Evolutionary conservation across 1,140 invertebrate genomes (phyloP), one percentile per base, ranked within the genome.

Genomic region (Ganaspis sp.): DNA sequence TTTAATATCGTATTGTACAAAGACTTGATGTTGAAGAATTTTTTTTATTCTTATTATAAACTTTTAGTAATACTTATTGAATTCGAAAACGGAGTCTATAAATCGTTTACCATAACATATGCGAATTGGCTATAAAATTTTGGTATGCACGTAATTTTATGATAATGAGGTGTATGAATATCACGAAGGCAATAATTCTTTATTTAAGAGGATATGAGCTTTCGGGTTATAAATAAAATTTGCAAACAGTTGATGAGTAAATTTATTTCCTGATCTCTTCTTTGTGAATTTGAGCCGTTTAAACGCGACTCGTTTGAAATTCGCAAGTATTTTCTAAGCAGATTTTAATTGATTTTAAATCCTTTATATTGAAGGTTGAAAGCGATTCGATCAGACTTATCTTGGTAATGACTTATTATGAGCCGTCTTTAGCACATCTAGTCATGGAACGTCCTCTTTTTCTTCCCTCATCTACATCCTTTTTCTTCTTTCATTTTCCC

Each of bases 301-400:
- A n/a, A n/a, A n/a, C n/a, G n/a, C n/a, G n/a, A n/a, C n/a, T n/a
- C n/a, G n/a, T n/a, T n/a, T n/a, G 72, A 53, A 54, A 54, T 58
- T 26, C 15, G 9, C 34, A 34, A 34, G 29, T 34, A 34, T 34
- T 34, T 34, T 34, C 29, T 34, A 34, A 26, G 58, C 40, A 69
- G 42, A 23, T 19, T 70, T 70, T 53, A 75, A 70, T 70, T 75
- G 70, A 45, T 45, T 21, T 26, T 64, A 26, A n/a, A 74, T 4
- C 34, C 38, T 15, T 23, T 53, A 34, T 70, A 17, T 3, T 15
- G 3, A 38, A 38, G 12, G 19, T 58, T 58, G 19, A 58, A 58
- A 23, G 9, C 21, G 29, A 17, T 70, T 58, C 34, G 8, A 40
- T 73, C 53, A 40, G 26, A 9, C n/a, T 73, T 38, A 64, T 37